phyloP scores from a whole-genome alignment of 2,888 invertebrate species.

The Teleogryllus oceanicus region DNA sequence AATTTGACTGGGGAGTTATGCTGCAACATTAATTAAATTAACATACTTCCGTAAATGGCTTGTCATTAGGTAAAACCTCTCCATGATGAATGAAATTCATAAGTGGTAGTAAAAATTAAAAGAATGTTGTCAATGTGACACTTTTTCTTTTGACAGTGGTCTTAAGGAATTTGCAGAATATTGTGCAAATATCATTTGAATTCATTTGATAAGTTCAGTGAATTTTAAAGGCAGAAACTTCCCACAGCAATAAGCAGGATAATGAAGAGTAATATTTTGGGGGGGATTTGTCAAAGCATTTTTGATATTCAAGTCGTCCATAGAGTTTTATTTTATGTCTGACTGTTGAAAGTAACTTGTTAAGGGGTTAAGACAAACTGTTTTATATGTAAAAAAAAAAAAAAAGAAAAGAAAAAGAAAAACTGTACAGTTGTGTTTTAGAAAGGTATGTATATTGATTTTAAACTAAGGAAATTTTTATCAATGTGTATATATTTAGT shows the following conservation, averaged over 20 bases:
- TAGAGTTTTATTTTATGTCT: conserved; percentile 9
- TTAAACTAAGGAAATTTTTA: not conserved
- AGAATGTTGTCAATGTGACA: too few species aligned
- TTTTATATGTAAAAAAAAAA: conserved; percentile 6
- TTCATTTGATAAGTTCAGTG: too few species aligned
- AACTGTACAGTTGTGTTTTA: not conserved
- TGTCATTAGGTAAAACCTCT: too few species aligned
- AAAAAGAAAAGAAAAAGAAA: too few species aligned
- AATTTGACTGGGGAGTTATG: too few species aligned
- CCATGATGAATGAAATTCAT: too few species aligned
- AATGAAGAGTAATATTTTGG: not conserved
- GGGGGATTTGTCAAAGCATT: not conserved
- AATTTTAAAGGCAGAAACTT: not conserved
- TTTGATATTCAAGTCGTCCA: conserved; percentile 4
- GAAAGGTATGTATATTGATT: conserved; percentile 6
- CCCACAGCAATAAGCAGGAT: not conserved
- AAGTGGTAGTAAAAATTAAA: too few species aligned
- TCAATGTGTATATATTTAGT: conserved; percentile 18
- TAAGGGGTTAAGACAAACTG: not conserved
- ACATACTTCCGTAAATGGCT: too few species aligned
- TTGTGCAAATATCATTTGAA: too few species aligned
- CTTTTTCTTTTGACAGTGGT: too few species aligned
- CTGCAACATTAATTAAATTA: too few species aligned
- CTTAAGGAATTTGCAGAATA: too few species aligned
- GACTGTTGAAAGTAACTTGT: not conserved